Evolutionary conservation across 2,113 vertebrate genomes (phyloP), one percentile per base, ranked within the genome.

Genomic region (Rynchops niger): DNA sequence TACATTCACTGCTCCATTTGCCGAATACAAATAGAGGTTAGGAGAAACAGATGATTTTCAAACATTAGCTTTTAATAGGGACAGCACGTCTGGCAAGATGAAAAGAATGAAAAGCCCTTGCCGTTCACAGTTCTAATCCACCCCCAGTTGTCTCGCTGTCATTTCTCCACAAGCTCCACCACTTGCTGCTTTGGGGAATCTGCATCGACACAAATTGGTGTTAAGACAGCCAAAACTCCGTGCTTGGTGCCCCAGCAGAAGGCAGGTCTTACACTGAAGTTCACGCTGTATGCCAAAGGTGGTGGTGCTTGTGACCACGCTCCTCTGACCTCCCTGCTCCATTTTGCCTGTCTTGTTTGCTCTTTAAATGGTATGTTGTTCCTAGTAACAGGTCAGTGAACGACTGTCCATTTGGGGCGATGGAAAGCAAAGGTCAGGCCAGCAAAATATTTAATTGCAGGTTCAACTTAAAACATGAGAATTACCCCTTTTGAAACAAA

Each of bases 41-140:
- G 94, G 79, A 83, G 80, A 88, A 95, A 62, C 86, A 90, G 91
- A 94, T 92, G 76, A 94, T 96, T 97, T 86, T 65, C 95, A 20
- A 55, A 53, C 86, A 93, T 80, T 83, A 84, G 30, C 70, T 89
- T 95, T 86, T 94, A 91, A 74, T 89, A 82, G 95, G 73, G 88
- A 80, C 82, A 61, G 29, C 30, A 52, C 69, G 77, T 71, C 82
- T 80, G 65, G 67, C 34, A 43, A 74, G 63, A 36, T 34, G 22
- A 36, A 77, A 87, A 18, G 70, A 93, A 90, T 40, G 25, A 77
- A n/a, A 76, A 85, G 56, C 58, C 59, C 58, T 91, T 11, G 84
- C 78, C 94, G 77, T 30, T 95, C 73, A 27, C 86, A 62, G 88
- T 50, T 79, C 49, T 43, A 90, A 90, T 93, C 89, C 89, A 87